Conservation (phyloP, 1,140 invertebrate species). For the Psix sp. region DNA sequence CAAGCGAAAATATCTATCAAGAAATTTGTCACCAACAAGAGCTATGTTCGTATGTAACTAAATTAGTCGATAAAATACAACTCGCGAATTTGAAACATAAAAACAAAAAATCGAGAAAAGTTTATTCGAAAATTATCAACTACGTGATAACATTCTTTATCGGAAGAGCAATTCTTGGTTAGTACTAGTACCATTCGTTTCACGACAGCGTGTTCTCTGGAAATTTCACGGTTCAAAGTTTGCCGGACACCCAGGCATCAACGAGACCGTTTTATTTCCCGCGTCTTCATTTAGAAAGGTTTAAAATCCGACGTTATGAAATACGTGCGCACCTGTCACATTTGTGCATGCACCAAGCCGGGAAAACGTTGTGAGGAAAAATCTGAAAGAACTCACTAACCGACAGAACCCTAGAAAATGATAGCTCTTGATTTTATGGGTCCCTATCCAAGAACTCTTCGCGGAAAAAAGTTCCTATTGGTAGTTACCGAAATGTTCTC, state of each 20-base stretch:
- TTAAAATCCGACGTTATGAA: neutral
- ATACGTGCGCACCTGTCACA: neutral
- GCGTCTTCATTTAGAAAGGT: too few species aligned
- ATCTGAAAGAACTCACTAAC: neutral
- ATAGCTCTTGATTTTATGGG: constrained; percentile 1
- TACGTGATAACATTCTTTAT: neutral
- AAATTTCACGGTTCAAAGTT: neutral
- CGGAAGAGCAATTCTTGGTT: neutral
- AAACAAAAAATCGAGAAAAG: constrained; percentile 2
- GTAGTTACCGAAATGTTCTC: constrained; percentile 2
- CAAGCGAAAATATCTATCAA: neutral
- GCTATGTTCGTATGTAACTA: neutral
- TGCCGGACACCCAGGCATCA: too few species aligned
- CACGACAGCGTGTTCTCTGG: neutral
- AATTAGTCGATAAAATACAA: neutral
- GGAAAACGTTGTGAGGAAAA: neutral
- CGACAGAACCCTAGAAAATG: neutral
- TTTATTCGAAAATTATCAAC: neutral
- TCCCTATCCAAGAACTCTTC: neutral
- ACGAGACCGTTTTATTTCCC: too few species aligned
- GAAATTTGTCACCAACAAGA: neutral
- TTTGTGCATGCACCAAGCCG: neutral
- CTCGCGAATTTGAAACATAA: neutral
- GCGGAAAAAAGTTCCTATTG: neutral
- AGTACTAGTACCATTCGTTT: neutral